Percentiles rank a stretch among this genome's conserved stretches.
Evolutionary conservation across 2,797 vertebrate species (phyloP).

Genomic region (Cryptoblepharus egeriae): DNA sequence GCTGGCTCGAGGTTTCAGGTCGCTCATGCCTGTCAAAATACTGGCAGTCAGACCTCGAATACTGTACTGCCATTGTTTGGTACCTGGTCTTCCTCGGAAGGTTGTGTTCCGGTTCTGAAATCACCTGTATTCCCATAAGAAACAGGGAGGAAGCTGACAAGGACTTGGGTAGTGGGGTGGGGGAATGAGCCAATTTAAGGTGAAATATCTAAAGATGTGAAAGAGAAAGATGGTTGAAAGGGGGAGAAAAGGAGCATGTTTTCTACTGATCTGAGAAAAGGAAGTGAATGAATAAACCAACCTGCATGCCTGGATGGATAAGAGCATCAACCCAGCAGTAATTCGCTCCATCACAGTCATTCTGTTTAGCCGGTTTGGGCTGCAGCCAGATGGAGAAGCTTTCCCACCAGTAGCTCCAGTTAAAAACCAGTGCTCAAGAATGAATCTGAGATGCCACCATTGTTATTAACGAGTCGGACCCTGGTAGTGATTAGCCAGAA

Average conservation of each 20-base stretch:
- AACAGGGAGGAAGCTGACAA: slow-evolving; percentile 38
- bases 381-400: slow-evolving; percentile 1
- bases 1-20: slow-evolving; percentile 56
- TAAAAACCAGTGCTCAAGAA: too few species aligned
- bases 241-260: slow-evolving; percentile 35
- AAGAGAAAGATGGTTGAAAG: slow-evolving; percentile 44
- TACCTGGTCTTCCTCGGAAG: slow-evolving; percentile 28
- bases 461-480: too few species aligned
- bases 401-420: too few species aligned
- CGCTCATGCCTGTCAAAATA: slow-evolving; percentile 47
- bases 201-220: slow-evolving; percentile 39
- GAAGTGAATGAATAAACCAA: slow-evolving; percentile 56
- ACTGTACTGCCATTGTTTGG: background rate
- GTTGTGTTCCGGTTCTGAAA: slow-evolving; percentile 34
- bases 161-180: background rate
- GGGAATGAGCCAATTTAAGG: slow-evolving; percentile 25
- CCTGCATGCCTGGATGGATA: slow-evolving; percentile 46
- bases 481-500: too few species aligned
- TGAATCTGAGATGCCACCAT: too few species aligned
- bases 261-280: slow-evolving; percentile 35
- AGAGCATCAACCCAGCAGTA: slow-evolving; percentile 46
- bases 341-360: slow-evolving; percentile 54
- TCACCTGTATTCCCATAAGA: background rate
- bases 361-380: slow-evolving; percentile 68
- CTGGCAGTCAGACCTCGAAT: background rate